Evolutionary conservation across 2,113 vertebrate genomes (phyloP), one percentile per base, ranked within the genome.

Genomic region (Varanus komodoensis): DNA sequence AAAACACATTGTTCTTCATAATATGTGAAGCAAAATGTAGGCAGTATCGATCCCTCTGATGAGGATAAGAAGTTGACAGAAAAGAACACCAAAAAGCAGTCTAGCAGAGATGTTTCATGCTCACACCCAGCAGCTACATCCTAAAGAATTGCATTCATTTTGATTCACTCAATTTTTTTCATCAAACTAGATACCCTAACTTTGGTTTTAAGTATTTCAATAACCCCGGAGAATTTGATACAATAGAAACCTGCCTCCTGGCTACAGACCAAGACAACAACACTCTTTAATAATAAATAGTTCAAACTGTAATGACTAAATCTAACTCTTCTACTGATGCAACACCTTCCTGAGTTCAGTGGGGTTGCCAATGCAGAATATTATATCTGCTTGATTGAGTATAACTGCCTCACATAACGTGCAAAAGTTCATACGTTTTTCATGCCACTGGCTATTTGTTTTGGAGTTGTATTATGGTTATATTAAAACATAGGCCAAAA

Each of bases 331-430:
- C 84, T 90, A 88, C 71, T 44, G 12, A 71, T 93, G 88, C 93
- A 84, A 0, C 32, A 93, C 75, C 25, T 93, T 68, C 61, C 87
- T 71, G 88, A 93, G 84, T 90, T 94, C 87, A 90, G 0, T 0
- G 2, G 71, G 61, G 27, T 67, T 87, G 52, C 82, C 44, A 87
- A 89, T 75, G 61, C 78, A 87, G 71, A 91, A 87, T 87, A 83
- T 87, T 87, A 68, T 69, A 77, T 71, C 32, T 92, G 89, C 93
- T 79, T 92, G 86, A 89, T 84, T 93, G 91, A 86, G 50, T 94
- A 57, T 89, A 92, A 91, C 61, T 89, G 68, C 25, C 34, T 93
- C 92, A 88, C 48, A 92, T 38, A 92, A 91, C 80, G 57, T 29
- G n/a, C 87, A 93, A 86, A 90, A 86, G 57, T 79, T 92, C 90